Evolutionary conservation across 2,888 invertebrate genomes (phyloP).

Genomic region (Lamproptera curius): DNA sequence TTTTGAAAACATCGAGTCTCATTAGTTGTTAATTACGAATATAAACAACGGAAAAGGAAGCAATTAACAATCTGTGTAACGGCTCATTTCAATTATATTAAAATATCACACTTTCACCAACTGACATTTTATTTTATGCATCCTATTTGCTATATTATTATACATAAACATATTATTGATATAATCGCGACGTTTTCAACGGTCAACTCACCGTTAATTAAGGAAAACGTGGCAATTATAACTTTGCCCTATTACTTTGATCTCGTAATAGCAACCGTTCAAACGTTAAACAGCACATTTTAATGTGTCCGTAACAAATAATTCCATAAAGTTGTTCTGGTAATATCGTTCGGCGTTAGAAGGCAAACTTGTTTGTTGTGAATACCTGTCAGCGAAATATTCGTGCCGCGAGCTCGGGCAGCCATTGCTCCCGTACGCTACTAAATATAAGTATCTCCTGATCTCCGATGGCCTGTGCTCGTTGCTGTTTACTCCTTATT

Average conservation of each 20-base stretch:
- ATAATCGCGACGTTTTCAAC: background rate
- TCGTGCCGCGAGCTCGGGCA: conserved; percentile 28
- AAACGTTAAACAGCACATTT: background rate
- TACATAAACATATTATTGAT: background rate
- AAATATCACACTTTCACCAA: too few relatives aligned
- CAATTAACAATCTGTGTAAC: too few relatives aligned
- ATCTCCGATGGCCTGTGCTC: conserved; percentile 10
- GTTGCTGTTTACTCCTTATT: conserved; percentile 13
- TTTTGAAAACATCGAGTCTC: too few relatives aligned
- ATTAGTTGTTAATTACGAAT: too few relatives aligned
- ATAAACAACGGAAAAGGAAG: too few relatives aligned
- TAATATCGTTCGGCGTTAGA: conserved; percentile 39
- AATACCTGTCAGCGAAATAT: conserved; percentile 37
- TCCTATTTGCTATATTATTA: background rate
- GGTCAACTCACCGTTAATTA: background rate
- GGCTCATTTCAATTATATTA: too few relatives aligned
- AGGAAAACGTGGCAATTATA: background rate
- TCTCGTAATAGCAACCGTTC: background rate
- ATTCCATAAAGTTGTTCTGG: conserved; percentile 22
- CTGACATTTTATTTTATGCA: background rate
- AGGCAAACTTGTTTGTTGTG: conserved; percentile 46
- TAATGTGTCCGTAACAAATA: conserved; percentile 10
- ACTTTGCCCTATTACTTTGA: background rate
- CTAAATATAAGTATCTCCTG: conserved; percentile 16
- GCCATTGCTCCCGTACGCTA: conserved; percentile 20